phyloP scores from a whole-genome alignment of 2,797 vertebrate species.

The Anolis apletophallus region DNA sequence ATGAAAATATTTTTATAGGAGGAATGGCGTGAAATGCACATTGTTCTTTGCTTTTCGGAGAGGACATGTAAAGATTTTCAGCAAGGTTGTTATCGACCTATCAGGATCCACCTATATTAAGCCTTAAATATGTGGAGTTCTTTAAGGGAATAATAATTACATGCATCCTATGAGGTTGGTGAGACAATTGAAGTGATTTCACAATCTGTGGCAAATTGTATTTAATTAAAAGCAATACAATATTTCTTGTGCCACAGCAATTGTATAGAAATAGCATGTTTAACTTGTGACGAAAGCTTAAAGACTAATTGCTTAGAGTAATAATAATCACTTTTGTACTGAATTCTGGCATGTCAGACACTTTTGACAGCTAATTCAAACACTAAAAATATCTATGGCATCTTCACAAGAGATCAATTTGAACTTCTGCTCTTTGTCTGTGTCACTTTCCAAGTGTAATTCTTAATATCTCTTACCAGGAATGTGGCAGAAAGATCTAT shows the following conservation, averaged over 20 bases:
- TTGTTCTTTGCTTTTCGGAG: background rate
- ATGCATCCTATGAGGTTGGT: slow-evolving; percentile 24
- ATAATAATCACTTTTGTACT: slow-evolving; percentile 24
- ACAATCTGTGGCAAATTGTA: slow-evolving; percentile 24
- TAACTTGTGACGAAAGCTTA: slow-evolving; percentile 38
- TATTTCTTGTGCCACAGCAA: slow-evolving; percentile 27
- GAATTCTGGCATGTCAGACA: slow-evolving; percentile 28
- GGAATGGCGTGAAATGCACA: background rate
- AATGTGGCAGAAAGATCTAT: slow-evolving; percentile 17
- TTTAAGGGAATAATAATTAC: slow-evolving; percentile 43
- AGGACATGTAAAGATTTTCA: slow-evolving; percentile 25
- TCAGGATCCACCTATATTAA: slow-evolving; percentile 5
- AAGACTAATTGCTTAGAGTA: slow-evolving; percentile 44
- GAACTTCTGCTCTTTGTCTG: slow-evolving; percentile 26
- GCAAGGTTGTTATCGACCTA: background rate
- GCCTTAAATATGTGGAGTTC: slow-evolving; percentile 26
- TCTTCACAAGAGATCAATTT: slow-evolving; percentile 6
- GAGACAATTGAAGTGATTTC: slow-evolving; percentile 12
- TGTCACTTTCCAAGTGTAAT: slow-evolving; percentile 28
- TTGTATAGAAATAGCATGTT: slow-evolving; percentile 49
- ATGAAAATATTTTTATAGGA: slow-evolving; percentile 9
- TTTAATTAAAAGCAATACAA: background rate
- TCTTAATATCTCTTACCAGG: slow-evolving; percentile 16
- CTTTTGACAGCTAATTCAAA: slow-evolving; percentile 10
- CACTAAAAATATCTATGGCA: slow-evolving; percentile 30